Percentiles rank a stretch among this genome's conserved stretches.
phyloP scores from a whole-genome alignment of 2,113 vertebrate species.

The Hystrix brachyura region DNA sequence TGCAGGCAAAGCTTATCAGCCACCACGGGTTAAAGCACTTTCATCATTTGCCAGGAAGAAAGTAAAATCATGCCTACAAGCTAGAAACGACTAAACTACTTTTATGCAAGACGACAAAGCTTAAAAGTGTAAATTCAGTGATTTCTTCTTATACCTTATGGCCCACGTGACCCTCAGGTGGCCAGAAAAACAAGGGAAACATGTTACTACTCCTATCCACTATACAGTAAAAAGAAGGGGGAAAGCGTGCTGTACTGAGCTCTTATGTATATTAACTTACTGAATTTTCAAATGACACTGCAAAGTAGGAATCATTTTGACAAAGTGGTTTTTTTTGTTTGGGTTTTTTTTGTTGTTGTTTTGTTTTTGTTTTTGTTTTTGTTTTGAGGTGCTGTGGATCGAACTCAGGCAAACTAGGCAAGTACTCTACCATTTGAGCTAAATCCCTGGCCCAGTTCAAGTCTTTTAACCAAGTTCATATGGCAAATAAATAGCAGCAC shows the following conservation, averaged over 20 bases:
- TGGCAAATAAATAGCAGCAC: background rate
- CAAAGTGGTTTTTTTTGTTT: background rate
- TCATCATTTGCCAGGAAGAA: background rate
- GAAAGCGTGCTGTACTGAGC: background rate
- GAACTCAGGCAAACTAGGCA: too few relatives aligned
- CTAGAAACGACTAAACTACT: background rate
- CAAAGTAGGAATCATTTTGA: background rate
- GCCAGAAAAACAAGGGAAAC: background rate
- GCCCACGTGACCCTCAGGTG: background rate
- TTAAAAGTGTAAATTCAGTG: background rate
- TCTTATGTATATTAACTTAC: background rate
- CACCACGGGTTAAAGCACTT: constrained; percentile 10
- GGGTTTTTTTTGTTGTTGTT: too few relatives aligned
- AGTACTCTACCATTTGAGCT: too few relatives aligned
- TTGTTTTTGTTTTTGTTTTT: too few relatives aligned
- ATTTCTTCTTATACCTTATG: background rate
- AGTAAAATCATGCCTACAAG: constrained; percentile 19
- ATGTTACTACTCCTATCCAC: background rate
- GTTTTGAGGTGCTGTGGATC: too few relatives aligned
- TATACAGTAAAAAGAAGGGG: background rate
- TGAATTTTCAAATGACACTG: background rate
- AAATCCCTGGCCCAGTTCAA: background rate
- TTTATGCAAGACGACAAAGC: constrained; percentile 17
- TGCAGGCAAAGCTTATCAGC: background rate
- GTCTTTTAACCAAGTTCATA: background rate